Conservation (phyloP, 2,113 vertebrate genomes). For the Halcyon senegalensis region DNA sequence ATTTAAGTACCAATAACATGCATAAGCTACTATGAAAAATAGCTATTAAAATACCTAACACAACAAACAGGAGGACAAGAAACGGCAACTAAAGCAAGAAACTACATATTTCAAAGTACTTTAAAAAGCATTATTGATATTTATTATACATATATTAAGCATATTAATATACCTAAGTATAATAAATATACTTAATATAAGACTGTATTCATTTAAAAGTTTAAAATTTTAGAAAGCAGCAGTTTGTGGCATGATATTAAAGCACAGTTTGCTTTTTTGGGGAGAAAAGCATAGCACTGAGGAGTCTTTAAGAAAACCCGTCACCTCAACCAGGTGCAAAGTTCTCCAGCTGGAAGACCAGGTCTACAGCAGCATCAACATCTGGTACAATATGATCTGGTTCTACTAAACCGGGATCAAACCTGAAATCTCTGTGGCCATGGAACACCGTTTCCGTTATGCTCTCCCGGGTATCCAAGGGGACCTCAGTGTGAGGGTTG, state of each 20-base stretch:
- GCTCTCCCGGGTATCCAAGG: conserved; percentile 45
- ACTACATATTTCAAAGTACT: background rate
- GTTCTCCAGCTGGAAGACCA: conserved; percentile 84
- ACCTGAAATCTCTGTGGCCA: conserved; percentile 82
- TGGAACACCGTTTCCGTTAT: conserved; percentile 73
- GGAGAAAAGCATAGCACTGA: background rate
- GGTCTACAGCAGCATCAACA: conserved; percentile 85
- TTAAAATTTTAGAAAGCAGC: background rate
- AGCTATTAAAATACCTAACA: background rate
- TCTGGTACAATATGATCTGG: conserved; percentile 81
- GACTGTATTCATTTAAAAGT: background rate
- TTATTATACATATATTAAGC: background rate
- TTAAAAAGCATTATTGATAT: background rate
- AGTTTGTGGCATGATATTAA: background rate
- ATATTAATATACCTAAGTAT: background rate
- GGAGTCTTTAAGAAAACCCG: background rate
- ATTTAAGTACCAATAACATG: background rate
- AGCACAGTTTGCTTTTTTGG: background rate
- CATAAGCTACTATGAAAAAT: background rate
- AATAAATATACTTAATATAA: background rate
- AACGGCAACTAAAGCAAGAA: background rate
- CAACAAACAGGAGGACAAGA: background rate
- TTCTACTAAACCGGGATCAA: conserved; percentile 80
- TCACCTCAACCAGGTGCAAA: conserved; percentile 53
- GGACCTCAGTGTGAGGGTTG: conserved; percentile 64